A percentile compares a stretch with the other conserved stretches of the same genome.
Conservation (phyloP, 2,113 vertebrate species). For the Romanogobio albipinnatus region DNA sequence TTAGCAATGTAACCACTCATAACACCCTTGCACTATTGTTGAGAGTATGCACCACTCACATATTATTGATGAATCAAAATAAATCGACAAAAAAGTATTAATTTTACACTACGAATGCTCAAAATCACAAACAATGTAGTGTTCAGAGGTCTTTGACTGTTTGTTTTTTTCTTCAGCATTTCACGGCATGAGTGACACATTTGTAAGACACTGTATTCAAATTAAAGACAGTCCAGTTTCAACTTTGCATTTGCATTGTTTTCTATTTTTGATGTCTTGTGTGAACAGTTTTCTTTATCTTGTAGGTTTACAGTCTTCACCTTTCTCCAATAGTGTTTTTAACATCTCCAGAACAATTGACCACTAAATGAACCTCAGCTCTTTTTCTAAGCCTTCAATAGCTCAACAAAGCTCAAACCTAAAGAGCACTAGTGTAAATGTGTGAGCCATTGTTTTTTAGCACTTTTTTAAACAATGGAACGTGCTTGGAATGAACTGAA, state of each 20-base stretch:
- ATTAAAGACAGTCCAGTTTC: not conserved
- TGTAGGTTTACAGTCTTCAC: not conserved
- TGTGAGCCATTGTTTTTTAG: not conserved
- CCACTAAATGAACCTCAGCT: not conserved
- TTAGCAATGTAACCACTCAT: too few species aligned
- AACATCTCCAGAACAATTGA: not conserved
- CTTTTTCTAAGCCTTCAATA: not conserved
- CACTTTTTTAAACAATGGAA: slow-evolving; percentile 19
- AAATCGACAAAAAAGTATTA: too few species aligned
- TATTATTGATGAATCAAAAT: not conserved
- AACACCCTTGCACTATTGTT: too few species aligned
- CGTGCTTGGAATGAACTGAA: not conserved
- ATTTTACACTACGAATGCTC: too few species aligned
- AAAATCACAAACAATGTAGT: not conserved
- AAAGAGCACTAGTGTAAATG: not conserved
- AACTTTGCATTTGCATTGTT: not conserved
- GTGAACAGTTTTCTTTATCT: not conserved
- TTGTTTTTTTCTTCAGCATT: not conserved
- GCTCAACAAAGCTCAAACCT: not conserved
- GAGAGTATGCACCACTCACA: too few species aligned
- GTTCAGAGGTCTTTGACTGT: not conserved
- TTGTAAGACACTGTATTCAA: not conserved
- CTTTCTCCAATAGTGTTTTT: not conserved
- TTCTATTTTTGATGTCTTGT: not conserved
- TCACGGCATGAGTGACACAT: not conserved